Percentiles rank a stretch among this genome's conserved stretches.
Conservation (phyloP, 2,797 vertebrate species). For the Pteronotus mesoamericanus region DNA sequence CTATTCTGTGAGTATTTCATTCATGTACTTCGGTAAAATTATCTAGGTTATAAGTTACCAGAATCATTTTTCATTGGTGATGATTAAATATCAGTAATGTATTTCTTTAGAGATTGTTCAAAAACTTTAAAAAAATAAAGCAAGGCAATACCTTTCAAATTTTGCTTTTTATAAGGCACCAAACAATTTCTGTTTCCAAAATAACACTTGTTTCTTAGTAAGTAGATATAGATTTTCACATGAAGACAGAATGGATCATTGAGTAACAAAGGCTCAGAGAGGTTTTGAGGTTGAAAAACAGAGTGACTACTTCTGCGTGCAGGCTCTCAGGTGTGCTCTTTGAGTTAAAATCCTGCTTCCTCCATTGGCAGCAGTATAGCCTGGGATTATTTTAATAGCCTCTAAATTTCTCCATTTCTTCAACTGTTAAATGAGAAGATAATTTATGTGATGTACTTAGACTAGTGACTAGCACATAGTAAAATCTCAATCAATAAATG, state of each 20-base stretch:
- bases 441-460: not conserved
- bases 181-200: slow-evolving; percentile 1
- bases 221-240: not conserved
- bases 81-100: not conserved
- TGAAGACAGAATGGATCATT: not conserved
- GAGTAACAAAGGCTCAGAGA: not conserved
- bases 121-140: not conserved
- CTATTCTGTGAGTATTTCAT: not conserved
- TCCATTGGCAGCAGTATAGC: not conserved
- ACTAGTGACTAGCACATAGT: not conserved
- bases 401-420: not conserved
- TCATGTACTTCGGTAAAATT: not conserved
- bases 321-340: not conserved
- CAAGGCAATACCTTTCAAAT: not conserved
- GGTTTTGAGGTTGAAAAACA: not conserved
- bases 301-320: fast-evolving
- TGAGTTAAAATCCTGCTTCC: not conserved
- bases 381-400: not conserved
- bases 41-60: not conserved
- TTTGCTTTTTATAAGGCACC: not conserved
- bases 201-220: not conserved
- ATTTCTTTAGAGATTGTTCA: slow-evolving; percentile 4
- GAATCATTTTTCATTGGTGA: not conserved
- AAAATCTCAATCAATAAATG: not conserved
- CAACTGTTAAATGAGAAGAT: not conserved